phyloP scores from a whole-genome alignment of 2,113 vertebrate genomes.

The Corapipo altera region DNA sequence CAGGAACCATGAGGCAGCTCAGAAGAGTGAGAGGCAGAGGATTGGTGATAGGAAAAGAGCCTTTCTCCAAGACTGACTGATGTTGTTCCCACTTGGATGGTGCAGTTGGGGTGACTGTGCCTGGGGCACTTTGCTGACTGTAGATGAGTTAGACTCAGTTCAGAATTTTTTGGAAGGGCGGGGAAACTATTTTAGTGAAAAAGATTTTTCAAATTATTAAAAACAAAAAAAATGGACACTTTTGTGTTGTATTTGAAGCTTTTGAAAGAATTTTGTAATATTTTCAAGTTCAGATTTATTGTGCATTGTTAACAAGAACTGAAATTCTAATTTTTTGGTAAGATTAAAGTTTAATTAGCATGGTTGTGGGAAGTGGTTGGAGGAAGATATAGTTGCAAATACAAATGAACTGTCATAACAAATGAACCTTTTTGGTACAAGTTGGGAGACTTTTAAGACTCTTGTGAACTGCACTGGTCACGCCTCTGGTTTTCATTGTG shows the following conservation, averaged over 20 bases:
- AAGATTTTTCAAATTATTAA: constrained; percentile 85
- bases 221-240: constrained; percentile 81
- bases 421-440: constrained; percentile 83
- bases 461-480: constrained; percentile 76
- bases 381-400: constrained; percentile 76
- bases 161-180: constrained; percentile 71
- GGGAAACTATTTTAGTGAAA: constrained; percentile 76
- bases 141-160: constrained; percentile 73
- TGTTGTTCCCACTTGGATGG: constrained; percentile 16
- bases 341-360: constrained; percentile 80
- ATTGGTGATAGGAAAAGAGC: not conserved
- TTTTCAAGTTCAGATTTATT: constrained; percentile 85
- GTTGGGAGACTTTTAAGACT: constrained; percentile 73
- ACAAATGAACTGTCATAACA: constrained; percentile 78
- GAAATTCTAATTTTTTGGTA: constrained; percentile 84
- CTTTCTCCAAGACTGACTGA: constrained; percentile 67
- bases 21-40: constrained; percentile 16
- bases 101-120: constrained; percentile 54
- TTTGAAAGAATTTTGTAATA: constrained; percentile 87
- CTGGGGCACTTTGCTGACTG: constrained; percentile 74
- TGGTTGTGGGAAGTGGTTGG: constrained; percentile 77
- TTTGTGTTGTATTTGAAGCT: constrained; percentile 98
- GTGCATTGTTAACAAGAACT: constrained; percentile 83
- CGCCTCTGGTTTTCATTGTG: constrained; percentile 60
- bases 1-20: constrained; percentile 86